Conservation (phyloP, 1,140 invertebrate genomes). For the Phortica variegata region DNA sequence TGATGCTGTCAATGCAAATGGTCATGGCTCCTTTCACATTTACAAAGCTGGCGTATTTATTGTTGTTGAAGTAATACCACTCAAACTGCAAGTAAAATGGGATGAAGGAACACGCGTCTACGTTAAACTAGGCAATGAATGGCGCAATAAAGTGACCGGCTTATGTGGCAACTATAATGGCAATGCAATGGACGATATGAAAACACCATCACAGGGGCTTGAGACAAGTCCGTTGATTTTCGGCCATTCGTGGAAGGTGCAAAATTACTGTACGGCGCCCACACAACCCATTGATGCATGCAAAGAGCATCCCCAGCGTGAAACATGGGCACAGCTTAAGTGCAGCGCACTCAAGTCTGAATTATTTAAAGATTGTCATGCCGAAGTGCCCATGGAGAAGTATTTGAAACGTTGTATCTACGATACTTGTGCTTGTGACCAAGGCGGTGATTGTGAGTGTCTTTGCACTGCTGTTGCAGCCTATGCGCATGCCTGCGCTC, state of each 20-base stretch:
- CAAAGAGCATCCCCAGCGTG: slow-evolving; percentile 69
- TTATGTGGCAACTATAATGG: slow-evolving; percentile 90
- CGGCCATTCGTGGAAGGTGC: slow-evolving; percentile 84
- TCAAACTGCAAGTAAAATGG: slow-evolving; percentile 82
- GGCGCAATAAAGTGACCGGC: slow-evolving; percentile 78
- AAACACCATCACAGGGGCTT: slow-evolving; percentile 74
- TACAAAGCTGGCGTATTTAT: slow-evolving; percentile 70
- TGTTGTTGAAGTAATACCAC: slow-evolving; percentile 74
- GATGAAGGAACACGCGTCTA: slow-evolving; percentile 82
- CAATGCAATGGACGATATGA: slow-evolving; percentile 79
- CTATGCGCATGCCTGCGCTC: slow-evolving; percentile 80
- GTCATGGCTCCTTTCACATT: slow-evolving; percentile 42
- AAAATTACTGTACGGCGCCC: slow-evolving; percentile 69
- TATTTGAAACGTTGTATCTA: slow-evolving; percentile 73
- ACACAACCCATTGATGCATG: slow-evolving; percentile 67
- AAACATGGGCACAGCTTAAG: slow-evolving; percentile 73
- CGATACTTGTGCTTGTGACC: slow-evolving; percentile 85
- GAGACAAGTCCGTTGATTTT: slow-evolving; percentile 75
- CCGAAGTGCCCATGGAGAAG: slow-evolving; percentile 71
- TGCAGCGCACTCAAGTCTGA: slow-evolving; percentile 74
- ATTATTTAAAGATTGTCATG: slow-evolving; percentile 75
- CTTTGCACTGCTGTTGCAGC: slow-evolving; percentile 83
- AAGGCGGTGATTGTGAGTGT: slow-evolving; percentile 87
- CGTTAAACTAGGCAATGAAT: slow-evolving; percentile 71
- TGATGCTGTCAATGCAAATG: slow-evolving; percentile 37